Evolutionary conservation across 2,888 invertebrate species (phyloP).

Genomic region (Dryococelus australis): DNA sequence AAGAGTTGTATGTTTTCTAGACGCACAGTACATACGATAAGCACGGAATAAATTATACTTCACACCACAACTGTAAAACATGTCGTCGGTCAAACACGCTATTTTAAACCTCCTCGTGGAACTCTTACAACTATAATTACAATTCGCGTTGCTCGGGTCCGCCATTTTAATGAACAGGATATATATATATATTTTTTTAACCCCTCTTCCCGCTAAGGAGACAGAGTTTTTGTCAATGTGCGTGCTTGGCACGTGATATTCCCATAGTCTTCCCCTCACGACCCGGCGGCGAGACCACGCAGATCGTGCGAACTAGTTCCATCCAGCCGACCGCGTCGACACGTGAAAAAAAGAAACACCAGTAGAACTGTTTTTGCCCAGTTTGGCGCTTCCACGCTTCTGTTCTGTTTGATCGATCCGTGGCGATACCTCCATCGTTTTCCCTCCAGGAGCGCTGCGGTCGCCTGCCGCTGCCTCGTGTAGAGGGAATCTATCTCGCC

Average conservation of each 20-base stretch:
- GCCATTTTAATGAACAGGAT: conserved; percentile 16
- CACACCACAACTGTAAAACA: not conserved
- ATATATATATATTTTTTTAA: conserved; percentile 16
- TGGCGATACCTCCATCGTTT: not conserved
- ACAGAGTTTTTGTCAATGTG: not conserved
- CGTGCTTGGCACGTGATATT: not conserved
- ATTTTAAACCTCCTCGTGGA: not conserved
- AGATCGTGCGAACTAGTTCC: conserved; percentile 8
- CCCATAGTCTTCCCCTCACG: not conserved
- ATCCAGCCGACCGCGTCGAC: conserved; percentile 2
- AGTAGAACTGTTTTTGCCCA: conserved; percentile 16
- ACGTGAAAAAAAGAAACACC: conserved; percentile 16
- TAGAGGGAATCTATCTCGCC: not conserved
- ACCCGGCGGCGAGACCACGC: conserved; percentile 3
- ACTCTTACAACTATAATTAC: conserved; percentile 10
- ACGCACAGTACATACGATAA: not conserved
- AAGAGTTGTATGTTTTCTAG: conserved; percentile 10
- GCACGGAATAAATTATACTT: not conserved
- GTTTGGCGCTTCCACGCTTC: conserved; percentile 28
- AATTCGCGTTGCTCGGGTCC: conserved; percentile 10
- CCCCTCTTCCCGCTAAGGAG: conserved; percentile 8
- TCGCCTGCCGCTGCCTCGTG: not conserved
- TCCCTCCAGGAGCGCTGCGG: conserved; percentile 16
- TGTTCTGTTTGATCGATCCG: conserved; percentile 25
- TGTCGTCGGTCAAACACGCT: not conserved